A percentile compares a stretch with the other conserved stretches of the same genome.
Conservation (phyloP, 2,113 vertebrate species). For the Synodontis membranacea region DNA sequence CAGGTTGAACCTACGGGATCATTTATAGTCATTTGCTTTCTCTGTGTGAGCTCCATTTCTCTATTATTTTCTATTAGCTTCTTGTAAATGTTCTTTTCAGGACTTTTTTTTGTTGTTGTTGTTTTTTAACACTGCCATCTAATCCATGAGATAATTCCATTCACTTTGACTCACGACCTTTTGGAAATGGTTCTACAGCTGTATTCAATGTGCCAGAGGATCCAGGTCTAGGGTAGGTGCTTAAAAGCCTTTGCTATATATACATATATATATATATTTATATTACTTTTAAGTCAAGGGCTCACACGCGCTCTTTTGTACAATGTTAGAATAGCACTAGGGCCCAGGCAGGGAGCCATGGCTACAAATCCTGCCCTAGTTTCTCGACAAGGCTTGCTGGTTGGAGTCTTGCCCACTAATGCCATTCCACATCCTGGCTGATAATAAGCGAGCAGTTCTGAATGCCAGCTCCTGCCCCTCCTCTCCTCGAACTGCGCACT, state of each 20-base stretch:
- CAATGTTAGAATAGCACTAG: conserved; percentile 18
- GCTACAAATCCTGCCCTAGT: conserved; percentile 33
- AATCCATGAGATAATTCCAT: not conserved
- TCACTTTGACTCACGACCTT: not conserved
- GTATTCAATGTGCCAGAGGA: not conserved
- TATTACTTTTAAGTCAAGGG: conserved; percentile 1
- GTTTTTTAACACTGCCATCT: not conserved
- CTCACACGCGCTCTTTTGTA: conserved; percentile 4
- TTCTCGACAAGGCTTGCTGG: conserved; percentile 27
- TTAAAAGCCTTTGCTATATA: not conserved
- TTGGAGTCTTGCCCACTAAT: conserved; percentile 45
- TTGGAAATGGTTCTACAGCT: not conserved
- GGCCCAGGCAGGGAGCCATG: conserved; percentile 25
- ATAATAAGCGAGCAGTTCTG: conserved; percentile 43
- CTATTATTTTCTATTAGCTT: not conserved
- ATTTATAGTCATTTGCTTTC: conserved; percentile 31
- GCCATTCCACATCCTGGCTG: conserved; percentile 44
- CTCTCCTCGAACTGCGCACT: conserved; percentile 3
- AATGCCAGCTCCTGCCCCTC: conserved; percentile 19
- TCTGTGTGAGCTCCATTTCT: conserved; percentile 6
- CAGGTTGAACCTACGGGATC: conserved; percentile 26
- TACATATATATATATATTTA: not conserved
- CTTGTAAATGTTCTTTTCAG: not conserved
- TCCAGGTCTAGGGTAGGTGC: not conserved
- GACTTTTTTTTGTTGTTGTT: too few relatives aligned